phyloP scores from a whole-genome alignment of 2,888 invertebrate species.

The Neoascia interrupta region DNA sequence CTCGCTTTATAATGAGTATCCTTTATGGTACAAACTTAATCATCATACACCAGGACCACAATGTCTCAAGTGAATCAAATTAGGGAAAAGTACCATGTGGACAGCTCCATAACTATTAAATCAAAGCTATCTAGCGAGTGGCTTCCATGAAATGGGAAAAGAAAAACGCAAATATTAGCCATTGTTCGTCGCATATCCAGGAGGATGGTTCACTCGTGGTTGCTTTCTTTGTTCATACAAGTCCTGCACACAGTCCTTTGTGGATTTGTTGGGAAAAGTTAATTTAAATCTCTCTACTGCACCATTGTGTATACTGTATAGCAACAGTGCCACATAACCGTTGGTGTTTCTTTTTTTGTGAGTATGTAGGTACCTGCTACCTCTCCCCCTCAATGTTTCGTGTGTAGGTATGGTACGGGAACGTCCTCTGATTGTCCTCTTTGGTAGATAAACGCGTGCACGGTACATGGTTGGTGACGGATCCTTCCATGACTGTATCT shows the following conservation, averaged over 20 bases:
- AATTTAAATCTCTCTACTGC: slow-evolving; percentile 41
- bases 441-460: not conserved
- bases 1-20: too few species aligned
- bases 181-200: too few species aligned
- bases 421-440: slow-evolving; percentile 35
- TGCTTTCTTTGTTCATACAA: slow-evolving; percentile 14
- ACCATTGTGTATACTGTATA: slow-evolving; percentile 8
- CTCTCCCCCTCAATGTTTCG: not conserved
- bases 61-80: too few species aligned
- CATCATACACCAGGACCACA: too few species aligned
- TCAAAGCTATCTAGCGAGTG: too few species aligned
- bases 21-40: too few species aligned
- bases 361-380: not conserved
- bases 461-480: slow-evolving; percentile 5
- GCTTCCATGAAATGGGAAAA: too few species aligned
- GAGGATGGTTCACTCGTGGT: too few species aligned
- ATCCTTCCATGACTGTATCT: not conserved
- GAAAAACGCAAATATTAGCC: too few species aligned
- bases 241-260: slow-evolving; percentile 41
- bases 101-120: too few species aligned
- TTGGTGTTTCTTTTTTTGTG: not conserved
- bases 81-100: too few species aligned
- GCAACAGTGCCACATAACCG: not conserved
- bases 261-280: slow-evolving; percentile 39
- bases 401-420: too few species aligned